These are phyloP conservation scores for Cynocephalus volans DNA, from an alignment of 2,113 vertebrate species.

Conservation along the genomic window DNA sequence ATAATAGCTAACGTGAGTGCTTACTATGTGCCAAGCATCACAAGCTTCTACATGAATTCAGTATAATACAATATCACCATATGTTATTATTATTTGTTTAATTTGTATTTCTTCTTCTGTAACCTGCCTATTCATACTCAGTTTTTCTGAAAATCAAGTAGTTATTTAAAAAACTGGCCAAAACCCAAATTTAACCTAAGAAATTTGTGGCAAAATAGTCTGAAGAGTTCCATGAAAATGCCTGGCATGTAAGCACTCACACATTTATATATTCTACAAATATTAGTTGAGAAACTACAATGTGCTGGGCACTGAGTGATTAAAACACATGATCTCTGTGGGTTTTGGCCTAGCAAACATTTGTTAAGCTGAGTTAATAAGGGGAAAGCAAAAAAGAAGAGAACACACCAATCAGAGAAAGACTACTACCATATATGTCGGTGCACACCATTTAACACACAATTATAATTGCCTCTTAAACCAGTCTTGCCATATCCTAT, in stretches of 20 bases:
- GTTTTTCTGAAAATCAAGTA: constrained; percentile 29
- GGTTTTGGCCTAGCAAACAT: constrained; percentile 21
- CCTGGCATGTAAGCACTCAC: neutral
- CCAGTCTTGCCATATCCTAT: neutral
- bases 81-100: constrained; percentile 13
- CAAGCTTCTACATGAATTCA: constrained; percentile 36
- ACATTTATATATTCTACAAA: constrained; percentile 22
- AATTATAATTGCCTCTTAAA: constrained; percentile 12
- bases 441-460: neutral
- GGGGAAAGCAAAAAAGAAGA: neutral
- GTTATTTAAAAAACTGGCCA: constrained; percentile 37
- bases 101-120: constrained; percentile 35
- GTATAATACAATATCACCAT: neutral
- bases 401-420: neutral
- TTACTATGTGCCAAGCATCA: constrained; percentile 9
- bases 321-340: neutral
- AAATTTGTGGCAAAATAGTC: constrained; percentile 41
- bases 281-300: constrained; percentile 36
- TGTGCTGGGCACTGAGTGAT: neutral
- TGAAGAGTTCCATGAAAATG: constrained; percentile 32
- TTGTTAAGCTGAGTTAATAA: neutral
- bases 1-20: neutral
- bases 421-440: neutral
- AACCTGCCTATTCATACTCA: constrained; percentile 34
- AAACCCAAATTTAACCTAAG: constrained; percentile 34